phyloP scores from a whole-genome alignment of 2,888 invertebrate genomes.

The Aspidiotus destructor region DNA sequence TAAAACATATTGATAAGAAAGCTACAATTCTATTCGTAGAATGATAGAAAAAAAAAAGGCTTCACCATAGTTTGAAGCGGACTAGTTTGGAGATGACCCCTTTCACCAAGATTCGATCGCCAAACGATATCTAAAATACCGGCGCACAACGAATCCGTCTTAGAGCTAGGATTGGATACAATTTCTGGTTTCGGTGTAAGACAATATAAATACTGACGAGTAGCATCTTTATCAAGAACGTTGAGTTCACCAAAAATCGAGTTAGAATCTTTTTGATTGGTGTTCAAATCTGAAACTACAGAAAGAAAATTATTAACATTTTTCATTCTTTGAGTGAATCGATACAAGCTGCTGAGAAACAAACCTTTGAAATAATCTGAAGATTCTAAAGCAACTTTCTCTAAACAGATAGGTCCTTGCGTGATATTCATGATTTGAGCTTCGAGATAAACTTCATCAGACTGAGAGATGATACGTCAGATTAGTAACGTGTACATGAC shows the following conservation, averaged over 20 bases:
- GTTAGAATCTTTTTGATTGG: background rate
- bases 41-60: conserved; percentile 18
- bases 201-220: conserved; percentile 90
- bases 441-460: conserved; percentile 61
- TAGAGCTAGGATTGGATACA: conserved; percentile 62
- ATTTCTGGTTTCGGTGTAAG: conserved; percentile 70
- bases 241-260: conserved; percentile 72
- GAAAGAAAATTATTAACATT: background rate
- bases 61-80: conserved; percentile 77
- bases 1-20: background rate
- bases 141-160: conserved; percentile 75
- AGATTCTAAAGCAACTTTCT: conserved; percentile 87
- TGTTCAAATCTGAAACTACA: conserved; percentile 27
- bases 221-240: conserved; percentile 76
- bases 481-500: background rate
- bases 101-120: conserved; percentile 93
- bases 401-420: conserved; percentile 80
- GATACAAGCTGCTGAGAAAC: conserved; percentile 16
- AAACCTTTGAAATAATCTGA: conserved; percentile 73
- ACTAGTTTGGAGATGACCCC: conserved; percentile 92
- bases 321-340: background rate
- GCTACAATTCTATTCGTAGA: too few species aligned
- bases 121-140: conserved; percentile 97
- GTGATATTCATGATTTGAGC: conserved; percentile 89
- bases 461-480: conserved; percentile 42